Evolutionary conservation across 1,140 invertebrate species (phyloP).

Genomic region (Heliconius congener): DNA sequence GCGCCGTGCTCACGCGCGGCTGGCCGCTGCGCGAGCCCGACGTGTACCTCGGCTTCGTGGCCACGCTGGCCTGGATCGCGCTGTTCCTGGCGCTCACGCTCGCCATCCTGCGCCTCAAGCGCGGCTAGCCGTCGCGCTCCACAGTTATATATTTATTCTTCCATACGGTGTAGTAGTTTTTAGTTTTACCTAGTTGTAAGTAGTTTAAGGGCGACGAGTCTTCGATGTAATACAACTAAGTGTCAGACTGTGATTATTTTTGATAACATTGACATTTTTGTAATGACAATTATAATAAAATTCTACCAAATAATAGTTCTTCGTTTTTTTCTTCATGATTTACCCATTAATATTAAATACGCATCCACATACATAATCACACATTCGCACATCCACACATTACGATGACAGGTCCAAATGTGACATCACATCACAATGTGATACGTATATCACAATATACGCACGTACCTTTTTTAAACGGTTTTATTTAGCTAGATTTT

Average conservation of each 20-base stretch:
- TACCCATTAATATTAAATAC: no score
- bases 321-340: background rate
- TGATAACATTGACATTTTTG: slow-evolving; percentile 80
- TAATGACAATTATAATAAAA: slow-evolving; percentile 80
- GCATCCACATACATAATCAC: background rate
- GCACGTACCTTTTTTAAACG: no score
- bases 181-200: slow-evolving; percentile 4
- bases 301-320: slow-evolving; percentile 65
- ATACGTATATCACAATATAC: no score
- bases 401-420: no score
- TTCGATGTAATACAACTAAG: slow-evolving; percentile 33
- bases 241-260: slow-evolving; percentile 80
- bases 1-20: slow-evolving; percentile 94
- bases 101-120: slow-evolving; percentile 89
- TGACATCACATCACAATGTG: no score
- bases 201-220: slow-evolving; percentile 17
- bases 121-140: slow-evolving; percentile 56
- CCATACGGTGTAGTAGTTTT: slow-evolving; percentile 2
- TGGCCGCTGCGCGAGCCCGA: slow-evolving; percentile 91
- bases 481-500: no score
- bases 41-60: slow-evolving; percentile 94
- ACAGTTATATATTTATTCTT: slow-evolving; percentile 17
- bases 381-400: no score
- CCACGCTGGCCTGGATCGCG: slow-evolving; percentile 93
- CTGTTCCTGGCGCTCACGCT: slow-evolving; percentile 91